phyloP scores from a whole-genome alignment of 2,797 vertebrate genomes.

The Chelonia mydas region DNA sequence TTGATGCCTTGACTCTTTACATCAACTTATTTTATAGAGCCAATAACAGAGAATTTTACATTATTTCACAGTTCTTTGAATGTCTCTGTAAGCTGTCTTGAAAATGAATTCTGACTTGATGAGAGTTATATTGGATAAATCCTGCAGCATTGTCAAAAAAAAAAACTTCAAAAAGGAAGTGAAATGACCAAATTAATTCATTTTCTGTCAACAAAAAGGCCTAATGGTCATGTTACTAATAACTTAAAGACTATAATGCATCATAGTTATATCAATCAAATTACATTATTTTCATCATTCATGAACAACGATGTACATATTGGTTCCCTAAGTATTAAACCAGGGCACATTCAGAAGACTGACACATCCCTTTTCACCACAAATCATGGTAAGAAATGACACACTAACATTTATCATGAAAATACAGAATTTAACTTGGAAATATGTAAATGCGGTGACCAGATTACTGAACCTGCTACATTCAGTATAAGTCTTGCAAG shows the following conservation, averaged over 20 bases:
- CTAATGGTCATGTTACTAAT: conserved; percentile 26
- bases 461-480: background rate
- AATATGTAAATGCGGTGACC: background rate
- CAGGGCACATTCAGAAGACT: background rate
- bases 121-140: background rate
- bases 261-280: conserved; percentile 33
- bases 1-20: background rate
- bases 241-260: conserved; percentile 5
- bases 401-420: background rate
- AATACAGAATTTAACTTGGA: background rate
- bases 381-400: background rate
- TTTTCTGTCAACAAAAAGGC: conserved; percentile 11
- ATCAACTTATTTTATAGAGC: background rate
- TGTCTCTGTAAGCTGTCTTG: background rate
- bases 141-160: background rate
- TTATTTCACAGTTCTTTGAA: conserved; percentile 8
- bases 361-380: background rate
- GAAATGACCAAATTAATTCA: conserved; percentile 15
- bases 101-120: background rate
- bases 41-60: background rate
- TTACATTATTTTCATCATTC: conserved; percentile 31
- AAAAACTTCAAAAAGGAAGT: background rate
- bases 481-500: background rate
- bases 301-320: conserved; percentile 35
- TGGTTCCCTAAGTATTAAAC: conserved; percentile 14